phyloP scores from a whole-genome alignment of 2,888 invertebrate species.

The Xylota segnis region DNA sequence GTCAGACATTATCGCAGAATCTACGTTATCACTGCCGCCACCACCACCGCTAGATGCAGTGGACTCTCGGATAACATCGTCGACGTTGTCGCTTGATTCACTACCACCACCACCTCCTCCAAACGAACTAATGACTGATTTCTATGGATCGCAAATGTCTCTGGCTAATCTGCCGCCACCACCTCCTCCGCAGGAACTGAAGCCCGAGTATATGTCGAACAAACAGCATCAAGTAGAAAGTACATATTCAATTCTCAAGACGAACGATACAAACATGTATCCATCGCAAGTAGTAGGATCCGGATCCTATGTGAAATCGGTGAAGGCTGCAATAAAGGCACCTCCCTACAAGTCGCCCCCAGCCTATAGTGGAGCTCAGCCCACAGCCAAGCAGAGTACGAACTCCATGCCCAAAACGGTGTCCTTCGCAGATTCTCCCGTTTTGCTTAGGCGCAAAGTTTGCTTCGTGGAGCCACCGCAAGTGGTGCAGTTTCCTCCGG shows the following conservation, averaged over 20 bases:
- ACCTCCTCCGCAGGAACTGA: constrained; percentile 85
- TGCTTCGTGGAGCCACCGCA: constrained; percentile 84
- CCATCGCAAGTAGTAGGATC: constrained; percentile 59
- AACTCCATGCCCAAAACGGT: constrained; percentile 81
- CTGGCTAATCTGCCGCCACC: constrained; percentile 91
- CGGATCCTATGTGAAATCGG: constrained; percentile 77
- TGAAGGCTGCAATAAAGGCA: constrained; percentile 80
- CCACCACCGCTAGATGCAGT: constrained; percentile 85
- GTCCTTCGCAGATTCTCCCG: constrained; percentile 84
- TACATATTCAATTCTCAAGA: constrained; percentile 66
- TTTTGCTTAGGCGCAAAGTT: constrained; percentile 84
- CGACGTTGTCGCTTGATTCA: constrained; percentile 92
- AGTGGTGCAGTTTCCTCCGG: constrained; percentile 79
- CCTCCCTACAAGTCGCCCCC: constrained; percentile 84
- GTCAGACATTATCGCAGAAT: constrained; percentile 85
- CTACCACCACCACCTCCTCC: constrained; percentile 91
- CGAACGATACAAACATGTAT: constrained; percentile 71
- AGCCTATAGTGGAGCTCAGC: constrained; percentile 81
- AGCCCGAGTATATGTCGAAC: constrained; percentile 72
- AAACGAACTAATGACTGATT: constrained; percentile 84
- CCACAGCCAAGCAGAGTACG: constrained; percentile 68
- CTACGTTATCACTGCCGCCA: constrained; percentile 88
- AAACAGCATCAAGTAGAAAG: constrained; percentile 61
- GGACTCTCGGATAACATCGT: constrained; percentile 87
- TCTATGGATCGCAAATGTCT: constrained; percentile 89